Base-by-base conservation (phyloP, 2,888 invertebrate species). In the Gasteruption jaculator region DNA sequence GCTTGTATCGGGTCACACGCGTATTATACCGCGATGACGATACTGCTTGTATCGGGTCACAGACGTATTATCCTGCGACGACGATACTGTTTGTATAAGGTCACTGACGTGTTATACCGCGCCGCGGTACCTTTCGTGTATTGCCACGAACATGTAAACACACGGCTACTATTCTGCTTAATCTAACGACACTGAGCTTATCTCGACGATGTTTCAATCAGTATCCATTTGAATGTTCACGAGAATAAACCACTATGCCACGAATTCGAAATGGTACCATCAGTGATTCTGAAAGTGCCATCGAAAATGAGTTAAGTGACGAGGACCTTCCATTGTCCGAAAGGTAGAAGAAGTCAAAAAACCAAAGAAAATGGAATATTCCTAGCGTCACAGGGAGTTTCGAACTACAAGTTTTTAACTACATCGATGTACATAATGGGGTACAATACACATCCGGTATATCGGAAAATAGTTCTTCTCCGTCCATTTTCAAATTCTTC, bases 321-420 rank as follows among this genome's bases (percentile, higher is more conserved):
- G 32, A 32, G 16, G 32, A 10, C 32, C n/a, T 32, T 34, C 12
- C 34, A 34, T 34, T 34, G 34, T 34, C 34, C 22, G 22, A 34
- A 34, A 34, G 22, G 34, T 34, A 24, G 34, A 34, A 34, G 34
- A 34, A 34, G 6, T 34, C 24, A 34, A 34, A 12, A 20, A 21
- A 15, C 22, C 34, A 34, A 34, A 34, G 22, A 10, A 34, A 34
- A 34, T 34, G 34, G 34, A 34, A 34, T 34, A 34, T 34, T 34
- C 32, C 34, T 19, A 22, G 7, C 14, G 34, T 15, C 22, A 21
- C 22, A 22, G 5, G 6, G 14, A 34, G 14, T 20, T 34, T 34
- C 14, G 21, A 20, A 20, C 21, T 6, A 10, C 19, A 33, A 32
- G 32, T 18, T 34, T 34, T 34, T 34, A 3, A 15, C 14, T 34